Evolutionary conservation across 2,113 vertebrate species (phyloP).

Genomic region (Ciconia maguari): DNA sequence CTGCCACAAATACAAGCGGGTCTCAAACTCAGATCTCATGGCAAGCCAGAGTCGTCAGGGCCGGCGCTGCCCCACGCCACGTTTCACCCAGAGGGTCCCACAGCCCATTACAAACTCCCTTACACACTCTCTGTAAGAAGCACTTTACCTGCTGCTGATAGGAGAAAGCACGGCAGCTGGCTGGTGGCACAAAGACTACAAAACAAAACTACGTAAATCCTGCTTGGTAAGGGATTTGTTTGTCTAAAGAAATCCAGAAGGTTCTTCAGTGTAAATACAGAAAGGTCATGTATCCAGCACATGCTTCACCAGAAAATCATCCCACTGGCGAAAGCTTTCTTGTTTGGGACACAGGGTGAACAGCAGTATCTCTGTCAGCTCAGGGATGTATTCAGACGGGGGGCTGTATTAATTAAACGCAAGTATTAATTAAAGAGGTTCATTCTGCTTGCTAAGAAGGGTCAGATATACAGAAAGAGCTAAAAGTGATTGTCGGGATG

Average conservation of each 20-base stretch:
- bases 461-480: neutral
- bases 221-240: neutral
- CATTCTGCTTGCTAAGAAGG: neutral
- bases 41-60: neutral
- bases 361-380: neutral
- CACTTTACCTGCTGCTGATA: neutral
- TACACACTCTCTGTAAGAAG: neutral
- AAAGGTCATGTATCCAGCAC: constrained; percentile 2
- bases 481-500: neutral
- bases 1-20: neutral
- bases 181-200: neutral
- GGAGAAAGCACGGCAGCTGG: neutral
- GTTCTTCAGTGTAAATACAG: constrained; percentile 40
- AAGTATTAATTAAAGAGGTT: neutral
- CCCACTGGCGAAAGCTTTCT: constrained; percentile 25
- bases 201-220: neutral
- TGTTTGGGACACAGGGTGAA: neutral
- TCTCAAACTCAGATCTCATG: neutral
- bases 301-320: constrained; percentile 25
- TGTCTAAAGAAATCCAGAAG: constrained; percentile 5
- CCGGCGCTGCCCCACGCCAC: neutral
- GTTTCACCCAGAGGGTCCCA: neutral
- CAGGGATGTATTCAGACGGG: neutral
- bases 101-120: neutral
- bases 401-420: neutral